Evolutionary conservation across 2,888 invertebrate genomes (phyloP), one percentile per base, ranked within the genome.

Genomic region (Bellardia pandia): DNA sequence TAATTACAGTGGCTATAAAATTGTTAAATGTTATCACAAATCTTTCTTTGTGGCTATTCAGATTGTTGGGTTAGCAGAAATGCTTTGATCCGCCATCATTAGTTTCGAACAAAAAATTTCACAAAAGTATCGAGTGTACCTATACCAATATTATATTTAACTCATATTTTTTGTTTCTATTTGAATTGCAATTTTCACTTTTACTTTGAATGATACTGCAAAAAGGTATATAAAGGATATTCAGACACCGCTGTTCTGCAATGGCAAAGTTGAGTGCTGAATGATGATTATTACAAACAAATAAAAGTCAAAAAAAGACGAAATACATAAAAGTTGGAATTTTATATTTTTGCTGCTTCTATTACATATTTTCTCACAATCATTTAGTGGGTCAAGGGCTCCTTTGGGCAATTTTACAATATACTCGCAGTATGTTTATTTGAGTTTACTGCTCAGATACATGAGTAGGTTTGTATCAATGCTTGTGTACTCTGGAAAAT

Each of bases 321-420:
- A 37, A 60, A 60, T 60, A n/a, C n/a, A n/a, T n/a, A 60, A 60
- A 60, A 60, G 60, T 60, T 53, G 53, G 16, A 58, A 58, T 58
- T 58, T 58, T 1, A 2, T 33, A 6, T 40, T 64, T 64, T 51
- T 60, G 23, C 37, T 9, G 8, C 7, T 56, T 13, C 5, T 66
- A 40, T 40, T 51, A 51, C 51, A 40, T 83, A 60, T 60, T 64
- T 66, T 45, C 37, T 53, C 58, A 51, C 66, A 86, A 48, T 45
- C 62, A 62, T 51, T 62, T 66, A 80, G 72, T 84, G 68, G 84
- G 84, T 86, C 86, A 86, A 86, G 86, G 80, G 72, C 71, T 84
- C 62, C 84, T 74, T 62, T 53, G 66, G 84, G 77, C 53, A 84
- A 84, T 45, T 60, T 16, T 7, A 69, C 66, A 23, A 23, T 23